These are phyloP conservation scores for Corvus hawaiiensis DNA, from an alignment of 2,113 vertebrate species.

Conservation along the genomic window DNA sequence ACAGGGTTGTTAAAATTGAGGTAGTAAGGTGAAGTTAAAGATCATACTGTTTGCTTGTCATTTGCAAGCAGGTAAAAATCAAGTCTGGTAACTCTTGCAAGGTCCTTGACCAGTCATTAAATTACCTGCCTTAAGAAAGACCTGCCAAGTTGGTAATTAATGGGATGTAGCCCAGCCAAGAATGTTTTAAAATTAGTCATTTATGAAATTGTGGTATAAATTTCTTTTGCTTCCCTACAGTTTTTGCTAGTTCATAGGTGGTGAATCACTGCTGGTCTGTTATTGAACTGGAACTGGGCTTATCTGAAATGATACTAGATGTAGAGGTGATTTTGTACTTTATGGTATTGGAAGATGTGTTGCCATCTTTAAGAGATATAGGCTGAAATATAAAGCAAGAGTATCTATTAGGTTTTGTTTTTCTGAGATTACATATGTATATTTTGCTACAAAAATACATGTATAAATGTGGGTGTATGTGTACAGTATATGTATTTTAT, in stretches of 20 bases:
- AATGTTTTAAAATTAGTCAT: slow-evolving; percentile 27
- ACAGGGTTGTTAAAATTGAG: neutral
- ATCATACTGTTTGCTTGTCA: neutral
- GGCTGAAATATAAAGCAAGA: neutral
- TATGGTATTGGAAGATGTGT: neutral
- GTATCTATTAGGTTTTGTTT: neutral
- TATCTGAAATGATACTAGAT: neutral
- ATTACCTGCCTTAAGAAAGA: slow-evolving; percentile 41
- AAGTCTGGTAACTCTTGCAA: neutral
- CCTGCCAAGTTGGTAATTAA: slow-evolving; percentile 2
- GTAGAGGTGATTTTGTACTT: neutral
- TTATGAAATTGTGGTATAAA: slow-evolving; percentile 25
- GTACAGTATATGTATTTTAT: neutral
- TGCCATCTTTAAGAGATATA: neutral
- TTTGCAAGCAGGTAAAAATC: neutral
- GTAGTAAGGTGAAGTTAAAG: neutral
- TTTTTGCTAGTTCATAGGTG: neutral
- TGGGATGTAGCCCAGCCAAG: neutral
- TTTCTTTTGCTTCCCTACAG: neutral
- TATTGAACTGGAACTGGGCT: neutral
- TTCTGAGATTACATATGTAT: neutral
- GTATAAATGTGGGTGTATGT: neutral
- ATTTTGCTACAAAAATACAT: neutral
- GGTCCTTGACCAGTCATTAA: neutral
- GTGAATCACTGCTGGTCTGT: neutral